Conservation (phyloP, 2,888 invertebrate genomes). For the Trissolcus brochymenae region DNA sequence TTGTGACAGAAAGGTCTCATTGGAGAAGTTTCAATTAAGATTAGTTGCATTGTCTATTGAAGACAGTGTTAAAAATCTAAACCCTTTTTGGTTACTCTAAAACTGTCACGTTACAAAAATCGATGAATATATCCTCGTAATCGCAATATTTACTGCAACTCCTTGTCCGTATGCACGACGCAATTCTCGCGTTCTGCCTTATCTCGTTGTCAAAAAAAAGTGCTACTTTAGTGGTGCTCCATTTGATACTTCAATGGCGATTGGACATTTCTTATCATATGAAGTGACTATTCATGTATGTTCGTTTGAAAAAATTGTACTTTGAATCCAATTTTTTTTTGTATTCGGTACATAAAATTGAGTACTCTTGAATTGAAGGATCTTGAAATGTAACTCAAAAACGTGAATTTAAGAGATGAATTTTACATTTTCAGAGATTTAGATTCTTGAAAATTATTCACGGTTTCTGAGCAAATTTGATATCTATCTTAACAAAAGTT, state of each 20-base stretch:
- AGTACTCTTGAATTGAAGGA: neutral
- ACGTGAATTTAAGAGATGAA: neutral
- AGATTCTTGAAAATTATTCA: no score
- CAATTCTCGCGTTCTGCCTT: constrained; percentile 50
- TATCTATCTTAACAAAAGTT: no score
- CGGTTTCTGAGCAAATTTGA: no score
- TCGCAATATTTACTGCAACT: constrained; percentile 56
- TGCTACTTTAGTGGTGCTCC: constrained; percentile 49
- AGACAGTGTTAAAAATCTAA: constrained; percentile 46
- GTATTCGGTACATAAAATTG: constrained; percentile 6
- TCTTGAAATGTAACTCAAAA: neutral
- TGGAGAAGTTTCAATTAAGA: constrained; percentile 57
- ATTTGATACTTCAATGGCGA: constrained; percentile 45
- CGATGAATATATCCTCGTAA: constrained; percentile 57
- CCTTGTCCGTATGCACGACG: constrained; percentile 51
- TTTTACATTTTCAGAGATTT: no score
- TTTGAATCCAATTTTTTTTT: constrained; percentile 13
- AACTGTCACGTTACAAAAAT: constrained; percentile 39
- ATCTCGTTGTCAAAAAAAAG: constrained; percentile 55
- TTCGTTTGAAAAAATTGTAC: constrained; percentile 34
- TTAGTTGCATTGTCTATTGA: constrained; percentile 51
- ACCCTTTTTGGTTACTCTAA: constrained; percentile 40
- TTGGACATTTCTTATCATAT: constrained; percentile 54
- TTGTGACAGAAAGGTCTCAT: neutral
- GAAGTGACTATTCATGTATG: constrained; percentile 48